Base-by-base conservation (phyloP, 2,797 vertebrate species). In the Percopsis omiscomaycus region DNA sequence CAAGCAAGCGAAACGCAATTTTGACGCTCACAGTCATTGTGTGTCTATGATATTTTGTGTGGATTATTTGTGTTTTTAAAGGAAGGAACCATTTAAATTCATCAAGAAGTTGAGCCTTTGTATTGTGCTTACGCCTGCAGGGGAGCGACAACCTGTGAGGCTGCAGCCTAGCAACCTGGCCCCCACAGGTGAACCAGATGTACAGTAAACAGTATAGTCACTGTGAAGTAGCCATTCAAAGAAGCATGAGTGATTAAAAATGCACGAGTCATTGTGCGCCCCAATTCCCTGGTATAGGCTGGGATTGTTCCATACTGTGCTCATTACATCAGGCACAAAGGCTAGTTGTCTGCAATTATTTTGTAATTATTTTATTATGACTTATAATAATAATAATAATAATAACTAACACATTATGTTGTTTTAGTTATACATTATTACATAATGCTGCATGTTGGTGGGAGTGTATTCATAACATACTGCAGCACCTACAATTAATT, bases 201-300 rank as follows among this genome's bases (percentile, higher is more conserved):
- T 15, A 46, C 2, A 5, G 48, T 49, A 6, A 11, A 29, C n/a
- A 46, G 59, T 74, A 48, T 63, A 72, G 57, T n/a, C 63, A 66
- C 62, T 62, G 27, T 53, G 60, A 59, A 61, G 59, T 29, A 47
- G 55, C 59, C 77, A 74, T 70, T 59, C 52, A 62, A 47, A 71
- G 70, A 76, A 75, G 73, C 14, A 64, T 29, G 61, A 48, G 51
- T 44, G 48, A 79, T 87, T 68, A 84, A 86, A 77, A 69, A 84
- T 86, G 59, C 53, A 89, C 79, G 68, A 83, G 71, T 67, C 60
- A 42, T 69, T 70, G 44, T 27, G 10, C 53, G 56, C 37, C 32
- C 16, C 37, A 29, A 55, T 47, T 71, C 16, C 37, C 30, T 56
- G 52, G 32, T 55, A 37, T n/a, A 29, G 27, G 42, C 15, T 30